Evolutionary conservation across 2,888 invertebrate species (phyloP), one percentile per base, ranked within the genome.

Genomic region (Lithophane leautieri): DNA sequence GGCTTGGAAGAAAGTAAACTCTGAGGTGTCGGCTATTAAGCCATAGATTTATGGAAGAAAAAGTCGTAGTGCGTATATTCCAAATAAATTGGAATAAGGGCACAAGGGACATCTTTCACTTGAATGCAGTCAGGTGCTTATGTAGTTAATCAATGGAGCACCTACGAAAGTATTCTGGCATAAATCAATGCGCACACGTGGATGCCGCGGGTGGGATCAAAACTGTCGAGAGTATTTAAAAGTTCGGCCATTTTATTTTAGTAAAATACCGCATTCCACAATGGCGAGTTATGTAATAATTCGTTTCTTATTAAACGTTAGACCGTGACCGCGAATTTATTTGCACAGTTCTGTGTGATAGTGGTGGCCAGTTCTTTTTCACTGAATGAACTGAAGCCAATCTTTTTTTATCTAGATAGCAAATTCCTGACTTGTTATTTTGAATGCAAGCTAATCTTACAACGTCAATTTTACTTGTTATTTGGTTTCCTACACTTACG

Each of bases 261-360:
- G 82, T 77, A 84, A 83, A 81, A 84, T 79, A 61, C 83, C 89
- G 84, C 91, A 91, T 91, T 91, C 91, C 86, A 34, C 34, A 42
- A 61, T 70, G 69, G 70, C 56, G 66, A 76, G 73, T 80, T 84
- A 86, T 84, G 82, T 82, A 85, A 86, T 85, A 73, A 82, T 76
- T 71, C 63, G 68, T 75, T 71, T 86, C 76, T 76, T 82, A 86
- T 78, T 85, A 74, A 78, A 69, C 73, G 42, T 42, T 65, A 73
- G 78, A 62, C 82, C 76, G 44, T 87, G 87, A 70, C 88, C 88
- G 78, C 83, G 83, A 86, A 84, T 69, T 71, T 75, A 44, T 75
- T 71, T 56, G 22, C 58, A 74, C 47, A 22, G 25, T 61, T 76
- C n/a, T 65, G 4, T 7, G 47, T 44, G 8, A 58, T 25, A 11